Conservation (phyloP, 2,888 invertebrate species). For the Leptinotarsa rubiginosa region DNA sequence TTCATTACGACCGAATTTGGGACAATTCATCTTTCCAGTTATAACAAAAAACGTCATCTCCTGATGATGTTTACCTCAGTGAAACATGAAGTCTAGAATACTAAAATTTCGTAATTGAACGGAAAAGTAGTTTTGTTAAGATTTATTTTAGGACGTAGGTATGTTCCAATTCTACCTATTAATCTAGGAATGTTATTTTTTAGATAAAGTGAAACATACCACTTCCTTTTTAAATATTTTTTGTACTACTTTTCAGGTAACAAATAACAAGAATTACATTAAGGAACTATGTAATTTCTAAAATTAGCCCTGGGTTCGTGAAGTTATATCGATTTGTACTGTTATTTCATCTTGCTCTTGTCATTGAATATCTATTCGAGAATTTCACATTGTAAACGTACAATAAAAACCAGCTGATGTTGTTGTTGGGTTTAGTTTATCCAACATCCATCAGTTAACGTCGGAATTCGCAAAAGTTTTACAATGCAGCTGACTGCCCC, state of each 20-base stretch:
- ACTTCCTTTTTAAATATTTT: neutral
- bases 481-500: slow-evolving; percentile 13
- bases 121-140: too few species aligned
- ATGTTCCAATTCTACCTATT: too few species aligned
- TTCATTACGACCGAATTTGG: too few species aligned
- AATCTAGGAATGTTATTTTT: too few species aligned
- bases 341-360: neutral
- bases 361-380: neutral
- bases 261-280: neutral
- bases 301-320: neutral
- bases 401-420: neutral
- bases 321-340: neutral
- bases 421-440: slow-evolving; percentile 6
- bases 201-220: too few species aligned
- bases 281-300: neutral
- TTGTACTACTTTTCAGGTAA: neutral
- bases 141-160: too few species aligned
- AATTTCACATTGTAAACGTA: slow-evolving; percentile 2
- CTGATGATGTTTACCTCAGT: too few species aligned
- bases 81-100: too few species aligned
- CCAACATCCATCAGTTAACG: neutral
- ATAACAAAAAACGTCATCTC: too few species aligned
- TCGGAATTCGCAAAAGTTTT: slow-evolving; percentile 6
- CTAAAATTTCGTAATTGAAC: too few species aligned
- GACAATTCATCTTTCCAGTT: too few species aligned